Evolutionary conservation across 1,140 invertebrate genomes (phyloP).

Genomic region (Sesamia nonagrioides): DNA sequence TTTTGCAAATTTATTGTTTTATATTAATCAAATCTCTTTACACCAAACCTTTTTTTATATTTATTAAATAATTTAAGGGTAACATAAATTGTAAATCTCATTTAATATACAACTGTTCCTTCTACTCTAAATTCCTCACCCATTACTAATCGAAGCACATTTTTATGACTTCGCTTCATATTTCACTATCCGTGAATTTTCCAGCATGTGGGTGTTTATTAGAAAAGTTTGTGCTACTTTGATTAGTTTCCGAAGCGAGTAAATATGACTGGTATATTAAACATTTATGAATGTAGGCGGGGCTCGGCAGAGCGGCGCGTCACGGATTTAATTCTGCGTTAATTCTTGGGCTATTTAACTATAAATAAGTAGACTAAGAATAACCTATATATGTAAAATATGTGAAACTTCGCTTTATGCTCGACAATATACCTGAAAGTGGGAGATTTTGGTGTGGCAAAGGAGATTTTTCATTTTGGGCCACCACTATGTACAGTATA

Average conservation of each 20-base stretch:
- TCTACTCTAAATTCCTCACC: neutral
- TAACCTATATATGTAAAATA: slow-evolving; percentile 25
- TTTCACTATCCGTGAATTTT: slow-evolving; percentile 22
- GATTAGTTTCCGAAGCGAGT: slow-evolving; percentile 38
- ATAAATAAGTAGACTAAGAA: too few species aligned
- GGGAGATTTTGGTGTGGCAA: too few species aligned
- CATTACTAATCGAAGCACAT: slow-evolving; percentile 6
- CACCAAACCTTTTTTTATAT: too few species aligned
- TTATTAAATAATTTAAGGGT: too few species aligned
- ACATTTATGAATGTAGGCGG: slow-evolving; percentile 7
- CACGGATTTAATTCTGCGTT: slow-evolving; percentile 15
- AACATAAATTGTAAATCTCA: neutral
- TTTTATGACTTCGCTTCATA: neutral
- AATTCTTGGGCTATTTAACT: slow-evolving; percentile 30
- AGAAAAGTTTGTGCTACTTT: slow-evolving; percentile 35
- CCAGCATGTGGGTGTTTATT: slow-evolving; percentile 18
- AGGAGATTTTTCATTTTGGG: too few species aligned
- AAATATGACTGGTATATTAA: slow-evolving; percentile 28
- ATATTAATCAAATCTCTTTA: too few species aligned
- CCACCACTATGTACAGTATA: too few species aligned
- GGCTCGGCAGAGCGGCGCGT: neutral
- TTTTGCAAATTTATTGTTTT: too few species aligned
- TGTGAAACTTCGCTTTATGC: slow-evolving; percentile 3
- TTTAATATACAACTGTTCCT: neutral
- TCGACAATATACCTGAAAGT: slow-evolving; percentile 10